These are phyloP conservation scores for Diacarnus erythraeanus DNA, from an alignment of 37 sponge, comb jelly and placozoan genomes.

Conservation along the genomic window DNA sequence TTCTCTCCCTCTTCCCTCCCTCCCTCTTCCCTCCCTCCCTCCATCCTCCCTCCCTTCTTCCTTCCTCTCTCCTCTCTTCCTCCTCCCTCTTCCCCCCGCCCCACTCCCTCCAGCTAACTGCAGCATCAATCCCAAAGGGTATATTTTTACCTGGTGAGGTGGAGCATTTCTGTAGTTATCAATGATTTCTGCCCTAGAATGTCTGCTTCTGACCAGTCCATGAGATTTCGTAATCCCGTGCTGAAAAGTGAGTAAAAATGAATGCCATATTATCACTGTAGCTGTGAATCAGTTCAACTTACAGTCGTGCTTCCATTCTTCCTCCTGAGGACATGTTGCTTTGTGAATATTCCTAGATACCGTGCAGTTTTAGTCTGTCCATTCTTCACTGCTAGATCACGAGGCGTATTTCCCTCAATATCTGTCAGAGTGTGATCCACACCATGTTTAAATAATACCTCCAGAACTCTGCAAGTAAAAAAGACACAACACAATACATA, in stretches of 20 bases:
- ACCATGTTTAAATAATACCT: constrained; percentile 46
- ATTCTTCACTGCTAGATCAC: constrained; percentile 50
- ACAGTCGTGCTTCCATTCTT: background rate
- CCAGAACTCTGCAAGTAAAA: constrained; percentile 26
- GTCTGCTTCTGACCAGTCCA: constrained; percentile 14
- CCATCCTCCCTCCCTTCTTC: background rate
- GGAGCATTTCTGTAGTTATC: constrained; percentile 55
- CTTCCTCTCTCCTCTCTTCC: too few species aligned
- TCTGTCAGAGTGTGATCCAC: constrained; percentile 41
- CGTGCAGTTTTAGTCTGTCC: constrained; percentile 45
- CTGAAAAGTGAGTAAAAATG: too few species aligned
- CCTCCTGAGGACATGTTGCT: constrained; percentile 15
- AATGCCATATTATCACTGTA: background rate
- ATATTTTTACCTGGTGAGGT: constrained; percentile 43
- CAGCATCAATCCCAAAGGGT: background rate
- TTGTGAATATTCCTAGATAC: constrained; percentile 27
- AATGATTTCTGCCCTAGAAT: constrained; percentile 34
- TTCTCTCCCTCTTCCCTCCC: background rate
- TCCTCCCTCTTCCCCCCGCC: too few species aligned
- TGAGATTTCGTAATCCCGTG: too few species aligned
- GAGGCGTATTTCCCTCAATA: constrained; percentile 54
- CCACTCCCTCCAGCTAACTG: too few species aligned
- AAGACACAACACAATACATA: too few species aligned
- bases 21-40: background rate
- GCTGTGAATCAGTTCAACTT: background rate